Evolutionary conservation across 2,113 vertebrate species (phyloP).

Genomic region (Euleptes europaea): DNA sequence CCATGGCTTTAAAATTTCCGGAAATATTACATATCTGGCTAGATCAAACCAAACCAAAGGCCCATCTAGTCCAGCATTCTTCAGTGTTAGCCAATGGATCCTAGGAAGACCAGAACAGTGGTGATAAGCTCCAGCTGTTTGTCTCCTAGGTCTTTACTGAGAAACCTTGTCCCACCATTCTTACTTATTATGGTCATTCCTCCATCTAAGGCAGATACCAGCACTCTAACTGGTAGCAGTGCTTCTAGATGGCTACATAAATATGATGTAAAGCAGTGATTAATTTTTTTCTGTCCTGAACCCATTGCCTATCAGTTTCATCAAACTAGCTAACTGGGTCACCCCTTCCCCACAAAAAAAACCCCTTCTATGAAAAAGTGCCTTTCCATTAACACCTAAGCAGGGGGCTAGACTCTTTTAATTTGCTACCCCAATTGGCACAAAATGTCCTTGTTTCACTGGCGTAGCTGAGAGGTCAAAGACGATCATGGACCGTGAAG

Average conservation of each 20-base stretch:
- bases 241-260: background rate
- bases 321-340: background rate
- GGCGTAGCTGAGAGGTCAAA: conserved; percentile 53
- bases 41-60: background rate
- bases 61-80: background rate
- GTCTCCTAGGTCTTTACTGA: background rate
- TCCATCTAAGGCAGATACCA: background rate
- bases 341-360: background rate
- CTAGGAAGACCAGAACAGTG: background rate
- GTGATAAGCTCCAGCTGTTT: background rate
- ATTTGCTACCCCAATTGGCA: conserved; percentile 12
- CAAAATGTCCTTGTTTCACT: conserved; percentile 3
- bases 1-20: too few species aligned
- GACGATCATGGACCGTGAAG: conserved; percentile 30
- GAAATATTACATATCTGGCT: too few species aligned
- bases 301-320: background rate
- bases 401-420: background rate
- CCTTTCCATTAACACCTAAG: background rate
- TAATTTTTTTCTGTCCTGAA: background rate
- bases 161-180: background rate
- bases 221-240: background rate
- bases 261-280: background rate
- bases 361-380: background rate
- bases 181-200: background rate
- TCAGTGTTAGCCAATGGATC: background rate